phyloP scores from a whole-genome alignment of 2,797 vertebrate species.

The Manis crassicaudata region DNA sequence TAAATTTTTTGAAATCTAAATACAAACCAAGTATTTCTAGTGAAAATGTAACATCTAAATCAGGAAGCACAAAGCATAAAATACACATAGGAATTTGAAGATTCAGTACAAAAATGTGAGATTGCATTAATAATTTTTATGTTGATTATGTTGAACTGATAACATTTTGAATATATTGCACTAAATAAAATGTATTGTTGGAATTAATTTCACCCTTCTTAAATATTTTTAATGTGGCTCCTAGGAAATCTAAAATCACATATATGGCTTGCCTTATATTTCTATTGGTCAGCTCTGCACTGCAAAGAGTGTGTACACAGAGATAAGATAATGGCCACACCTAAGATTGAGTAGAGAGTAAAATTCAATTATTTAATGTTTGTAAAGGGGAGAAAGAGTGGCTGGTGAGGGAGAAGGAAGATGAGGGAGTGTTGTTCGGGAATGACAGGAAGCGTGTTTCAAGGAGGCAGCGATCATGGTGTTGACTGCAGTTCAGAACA shows the following conservation, averaged over 20 bases:
- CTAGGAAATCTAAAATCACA: background rate
- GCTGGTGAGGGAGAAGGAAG: background rate
- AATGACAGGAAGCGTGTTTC: background rate
- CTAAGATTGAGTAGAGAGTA: background rate
- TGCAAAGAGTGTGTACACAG: background rate
- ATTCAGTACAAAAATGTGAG: background rate
- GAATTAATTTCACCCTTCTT: background rate
- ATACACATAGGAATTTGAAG: background rate
- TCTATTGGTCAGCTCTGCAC: background rate
- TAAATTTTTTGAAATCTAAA: background rate
- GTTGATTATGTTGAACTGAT: background rate
- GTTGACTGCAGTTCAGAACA: background rate
- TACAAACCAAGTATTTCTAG: background rate
- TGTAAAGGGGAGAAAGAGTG: background rate
- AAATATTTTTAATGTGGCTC: background rate
- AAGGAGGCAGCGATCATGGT: background rate
- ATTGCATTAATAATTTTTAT: background rate
- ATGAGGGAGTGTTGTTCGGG: background rate
- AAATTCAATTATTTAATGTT: background rate
- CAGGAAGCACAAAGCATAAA: background rate
- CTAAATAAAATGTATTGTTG: background rate
- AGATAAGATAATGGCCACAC: background rate
- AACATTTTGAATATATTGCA: background rate
- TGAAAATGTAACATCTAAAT: background rate
- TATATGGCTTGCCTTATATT: background rate